A percentile compares a stretch with the other conserved stretches of the same genome.
Conservation (phyloP, 2,888 invertebrate species). For the Terebella lapidaria region DNA sequence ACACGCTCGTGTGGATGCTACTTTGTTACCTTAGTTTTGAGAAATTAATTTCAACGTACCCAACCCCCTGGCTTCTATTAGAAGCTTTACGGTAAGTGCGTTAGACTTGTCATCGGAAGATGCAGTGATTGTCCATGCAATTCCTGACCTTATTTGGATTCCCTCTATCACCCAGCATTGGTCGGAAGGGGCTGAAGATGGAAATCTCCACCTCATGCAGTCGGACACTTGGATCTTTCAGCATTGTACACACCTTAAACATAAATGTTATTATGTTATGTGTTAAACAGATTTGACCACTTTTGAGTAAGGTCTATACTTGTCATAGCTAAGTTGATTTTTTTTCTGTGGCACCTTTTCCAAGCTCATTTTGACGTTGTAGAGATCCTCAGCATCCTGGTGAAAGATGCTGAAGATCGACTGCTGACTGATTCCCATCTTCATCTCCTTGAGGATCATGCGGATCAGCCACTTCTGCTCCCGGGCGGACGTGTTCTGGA, state of each 20-base stretch:
- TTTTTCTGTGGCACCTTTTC: too few relatives aligned
- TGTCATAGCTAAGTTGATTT: too few relatives aligned
- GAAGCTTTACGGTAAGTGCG: too few relatives aligned
- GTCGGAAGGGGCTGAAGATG: slow-evolving; percentile 74
- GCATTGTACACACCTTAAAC: slow-evolving; percentile 63
- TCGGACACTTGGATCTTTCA: slow-evolving; percentile 63
- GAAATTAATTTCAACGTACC: too few relatives aligned
- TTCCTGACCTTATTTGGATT: slow-evolving; percentile 50
- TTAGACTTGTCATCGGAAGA: too few relatives aligned
- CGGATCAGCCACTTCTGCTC: slow-evolving; percentile 89
- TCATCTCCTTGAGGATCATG: slow-evolving; percentile 79
- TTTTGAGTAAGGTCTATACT: too few relatives aligned
- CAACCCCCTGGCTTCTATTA: too few relatives aligned
- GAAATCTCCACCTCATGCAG: slow-evolving; percentile 66
- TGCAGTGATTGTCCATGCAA: too few relatives aligned
- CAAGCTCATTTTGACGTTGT: slow-evolving; percentile 67
- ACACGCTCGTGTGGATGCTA: too few relatives aligned
- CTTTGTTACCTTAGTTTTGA: too few relatives aligned
- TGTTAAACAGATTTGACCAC: too few relatives aligned
- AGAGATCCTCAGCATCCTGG: slow-evolving; percentile 73
- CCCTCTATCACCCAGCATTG: slow-evolving; percentile 80
- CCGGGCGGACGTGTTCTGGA: slow-evolving; percentile 65
- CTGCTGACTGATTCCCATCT: slow-evolving; percentile 67
- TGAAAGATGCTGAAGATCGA: slow-evolving; percentile 71
- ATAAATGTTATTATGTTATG: too few relatives aligned